These are phyloP conservation scores for Siphonodentalium dalli DNA, from an alignment of 2,888 invertebrate genomes.

Conservation along the genomic window DNA sequence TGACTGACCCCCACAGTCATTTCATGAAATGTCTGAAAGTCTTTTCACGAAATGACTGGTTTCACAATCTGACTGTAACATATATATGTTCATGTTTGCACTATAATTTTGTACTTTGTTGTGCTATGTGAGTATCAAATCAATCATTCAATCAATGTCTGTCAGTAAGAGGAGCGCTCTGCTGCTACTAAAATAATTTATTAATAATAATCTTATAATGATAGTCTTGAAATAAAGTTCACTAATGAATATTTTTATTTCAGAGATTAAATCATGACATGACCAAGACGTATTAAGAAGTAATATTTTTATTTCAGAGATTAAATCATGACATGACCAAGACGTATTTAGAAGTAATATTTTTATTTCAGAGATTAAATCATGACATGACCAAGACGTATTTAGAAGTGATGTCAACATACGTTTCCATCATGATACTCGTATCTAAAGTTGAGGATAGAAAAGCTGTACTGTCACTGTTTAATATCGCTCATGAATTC, in stretches of 20 bases:
- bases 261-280: too few relatives aligned
- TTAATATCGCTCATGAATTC: slow-evolving; percentile 97
- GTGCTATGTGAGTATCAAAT: too few relatives aligned
- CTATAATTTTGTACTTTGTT: too few relatives aligned
- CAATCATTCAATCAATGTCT: background rate
- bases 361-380: slow-evolving; percentile 75
- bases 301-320: too few relatives aligned
- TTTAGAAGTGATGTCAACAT: slow-evolving; percentile 91
- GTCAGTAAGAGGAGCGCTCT: background rate
- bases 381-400: slow-evolving; percentile 96
- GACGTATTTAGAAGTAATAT: too few relatives aligned
- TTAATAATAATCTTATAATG: background rate
- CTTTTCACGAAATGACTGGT: too few relatives aligned
- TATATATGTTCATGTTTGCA: too few relatives aligned
- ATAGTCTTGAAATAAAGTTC: background rate
- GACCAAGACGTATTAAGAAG: too few relatives aligned
- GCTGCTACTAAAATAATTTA: background rate
- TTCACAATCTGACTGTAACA: too few relatives aligned
- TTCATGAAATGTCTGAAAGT: too few relatives aligned
- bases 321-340: too few relatives aligned
- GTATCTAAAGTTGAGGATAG: slow-evolving; percentile 98
- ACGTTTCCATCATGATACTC: slow-evolving; percentile 94
- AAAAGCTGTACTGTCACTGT: slow-evolving; percentile 94
- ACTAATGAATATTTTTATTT: background rate
- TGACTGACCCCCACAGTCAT: too few relatives aligned